Base-by-base conservation (phyloP, 2,797 vertebrate genomes). In the Phalloptychus januarius region DNA sequence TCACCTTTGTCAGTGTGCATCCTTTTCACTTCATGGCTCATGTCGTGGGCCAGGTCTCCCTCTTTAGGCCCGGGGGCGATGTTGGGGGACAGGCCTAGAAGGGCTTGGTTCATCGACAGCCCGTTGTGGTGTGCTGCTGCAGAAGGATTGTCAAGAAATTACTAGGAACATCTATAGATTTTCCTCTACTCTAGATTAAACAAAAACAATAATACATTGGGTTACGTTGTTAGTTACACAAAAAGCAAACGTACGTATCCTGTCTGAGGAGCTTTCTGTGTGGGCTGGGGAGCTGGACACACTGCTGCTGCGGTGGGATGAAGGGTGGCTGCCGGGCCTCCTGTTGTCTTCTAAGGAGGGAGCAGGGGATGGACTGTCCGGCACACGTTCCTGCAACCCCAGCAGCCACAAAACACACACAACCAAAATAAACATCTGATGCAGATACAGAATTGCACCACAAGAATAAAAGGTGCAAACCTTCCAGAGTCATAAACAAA, bases 181-280 rank as follows among this genome's bases (percentile, higher is more conserved):
- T 0, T 7, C 28, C 12, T 48, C 11, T 45, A 28, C 20, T 45
- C 11, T 71, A 42, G 5, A 11, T 40, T 71, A 31, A 31, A 33
- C 2, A 4, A 54, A 54, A 54, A 56, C 54, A 56, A 40, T 50
- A 65, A 38, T 23, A 5, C 63, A 23, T 42, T 25, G 42, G 23
- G 23, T n/a, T 25, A 42, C 42, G 23, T 40, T n/a, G 61, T 36
- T 61, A 33, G 25, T 38, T 23, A 25, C 12, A 4, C 18, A 40
- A 40, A 54, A n/a, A 42, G 23, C 38, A 44, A 85, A 98, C 98
- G 89, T 97, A 99, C 98, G 98, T 95, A 99, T 99, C 97, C 98
- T 97, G 95, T 99, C 98, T 63, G 97, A 99, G 91, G 98, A 99
- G 94, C 98, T 99, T 95, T 99, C 98, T 3, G 98, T 99, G 92